Evolutionary conservation across 2,113 vertebrate genomes (phyloP).

Genomic region (Brachypteracias leptosomus): DNA sequence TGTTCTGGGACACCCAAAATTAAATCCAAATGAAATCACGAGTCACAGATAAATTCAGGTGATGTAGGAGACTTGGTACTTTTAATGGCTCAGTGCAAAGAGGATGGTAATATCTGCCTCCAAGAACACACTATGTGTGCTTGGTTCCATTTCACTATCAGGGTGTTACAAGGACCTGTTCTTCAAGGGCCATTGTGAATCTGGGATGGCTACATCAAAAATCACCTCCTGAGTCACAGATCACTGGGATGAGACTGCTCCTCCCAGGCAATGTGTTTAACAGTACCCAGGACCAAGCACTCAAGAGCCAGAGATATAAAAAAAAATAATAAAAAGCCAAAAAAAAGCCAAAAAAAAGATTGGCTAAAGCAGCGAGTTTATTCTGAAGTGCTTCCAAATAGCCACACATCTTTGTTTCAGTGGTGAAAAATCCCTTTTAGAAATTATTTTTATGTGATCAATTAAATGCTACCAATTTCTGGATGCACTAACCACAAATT

Average conservation of each 20-base stretch:
- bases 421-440: slow-evolving; percentile 26
- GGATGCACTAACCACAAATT: slow-evolving; percentile 59
- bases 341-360: neutral
- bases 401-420: slow-evolving; percentile 12
- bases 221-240: neutral
- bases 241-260: neutral
- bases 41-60: neutral
- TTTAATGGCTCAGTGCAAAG: neutral
- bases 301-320: neutral
- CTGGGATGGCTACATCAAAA: neutral
- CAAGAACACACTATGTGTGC: neutral
- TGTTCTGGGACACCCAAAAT: neutral
- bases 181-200: neutral
- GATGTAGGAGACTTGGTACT: fast-evolving
- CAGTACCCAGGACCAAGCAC: neutral
- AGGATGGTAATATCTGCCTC: neutral
- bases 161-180: neutral
- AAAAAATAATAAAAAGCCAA: neutral
- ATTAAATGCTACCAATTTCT: slow-evolving; percentile 59
- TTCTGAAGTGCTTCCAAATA: slow-evolving; percentile 36
- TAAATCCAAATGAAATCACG: neutral
- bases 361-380: neutral
- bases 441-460: slow-evolving; percentile 55
- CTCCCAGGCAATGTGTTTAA: neutral
- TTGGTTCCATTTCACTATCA: neutral